Base-by-base conservation (phyloP, 1,140 invertebrate genomes). In the Pachypeltis micranthus region DNA sequence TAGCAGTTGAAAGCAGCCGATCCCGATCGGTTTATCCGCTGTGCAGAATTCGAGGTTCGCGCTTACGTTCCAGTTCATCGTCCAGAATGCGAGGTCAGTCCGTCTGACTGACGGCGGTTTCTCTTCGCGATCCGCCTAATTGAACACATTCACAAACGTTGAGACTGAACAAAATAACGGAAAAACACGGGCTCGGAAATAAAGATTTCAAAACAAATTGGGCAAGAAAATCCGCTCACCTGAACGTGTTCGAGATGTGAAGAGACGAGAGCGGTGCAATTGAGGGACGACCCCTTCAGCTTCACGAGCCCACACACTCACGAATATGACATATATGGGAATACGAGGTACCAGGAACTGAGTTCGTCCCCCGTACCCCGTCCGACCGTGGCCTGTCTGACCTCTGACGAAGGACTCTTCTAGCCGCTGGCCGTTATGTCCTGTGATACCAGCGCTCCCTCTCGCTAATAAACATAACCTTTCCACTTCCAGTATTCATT, bases 291-390 rank as follows among this genome's bases (percentile, higher is more conserved):
- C 47, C 47, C 47, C 47, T 51, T 51, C 23, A 21, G 47, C 10
- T 4, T 21, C 12, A 21, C 47, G 23, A 51, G 23, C 47, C 47
- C 47, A 51, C 47, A 51, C 47, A 51, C 12, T 51, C 47, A 51
- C 47, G 47, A 51, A 51, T 51, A 51, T 51, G 47, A 51, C 47
- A 16, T 51, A 51, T 51, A 51, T 51, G 47, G 47, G 23, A 51
- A 51, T 51, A 51, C 47, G 47, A 51, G 47, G 23, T 51, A 51
- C 47, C 12, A 51, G 47, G 47, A 51, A 51, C 47, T 51, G 23
- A 51, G 23, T 21, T 21, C 4, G 31, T 16, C 21, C 23, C 47
- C 47, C 47, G 12, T 4, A 7, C 19, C 23, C 47, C n/a, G n/a
- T n/a, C n/a, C n/a, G n/a, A n/a, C n/a, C n/a, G n/a, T n/a, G n/a